phyloP scores from a whole-genome alignment of 2,888 invertebrate genomes.

The Adineta ricciae region DNA sequence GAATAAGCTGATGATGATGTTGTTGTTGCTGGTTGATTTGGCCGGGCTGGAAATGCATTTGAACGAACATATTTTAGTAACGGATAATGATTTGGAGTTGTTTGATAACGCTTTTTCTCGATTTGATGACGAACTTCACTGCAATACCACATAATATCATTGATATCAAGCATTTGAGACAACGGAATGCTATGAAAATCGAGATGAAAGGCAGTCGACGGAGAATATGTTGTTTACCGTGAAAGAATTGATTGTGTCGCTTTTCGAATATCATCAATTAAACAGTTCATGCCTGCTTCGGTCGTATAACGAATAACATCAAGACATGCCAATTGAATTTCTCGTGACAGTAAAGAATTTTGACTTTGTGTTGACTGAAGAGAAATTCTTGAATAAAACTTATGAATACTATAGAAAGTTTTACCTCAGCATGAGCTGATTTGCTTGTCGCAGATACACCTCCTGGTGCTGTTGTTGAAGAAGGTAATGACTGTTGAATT shows the following conservation, averaged over 20 bases:
- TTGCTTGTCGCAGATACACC: neutral
- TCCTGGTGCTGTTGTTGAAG: neutral
- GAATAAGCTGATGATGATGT: neutral
- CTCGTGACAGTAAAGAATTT: neutral
- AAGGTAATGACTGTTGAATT: neutral
- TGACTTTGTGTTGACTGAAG: neutral
- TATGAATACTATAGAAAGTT: neutral
- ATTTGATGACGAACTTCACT: constrained; percentile 19
- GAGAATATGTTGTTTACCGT: neutral
- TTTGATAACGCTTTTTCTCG: neutral
- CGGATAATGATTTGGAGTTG: neutral
- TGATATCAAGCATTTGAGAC: neutral
- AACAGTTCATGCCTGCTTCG: neutral
- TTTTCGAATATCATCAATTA: constrained; percentile 17
- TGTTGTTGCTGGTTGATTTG: neutral
- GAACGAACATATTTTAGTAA: constrained; percentile 21
- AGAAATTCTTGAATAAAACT: neutral
- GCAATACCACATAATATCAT: neutral
- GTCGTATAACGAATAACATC: constrained; percentile 21
- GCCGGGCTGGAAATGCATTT: neutral
- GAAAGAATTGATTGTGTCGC: neutral
- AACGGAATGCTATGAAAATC: neutral
- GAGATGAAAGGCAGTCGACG: too few relatives aligned
- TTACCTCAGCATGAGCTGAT: neutral
- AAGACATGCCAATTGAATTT: constrained; percentile 11